Percentiles rank a stretch among this genome's conserved stretches.
Conservation (phyloP, 2,888 invertebrate species). For the Orthosia incerta region DNA sequence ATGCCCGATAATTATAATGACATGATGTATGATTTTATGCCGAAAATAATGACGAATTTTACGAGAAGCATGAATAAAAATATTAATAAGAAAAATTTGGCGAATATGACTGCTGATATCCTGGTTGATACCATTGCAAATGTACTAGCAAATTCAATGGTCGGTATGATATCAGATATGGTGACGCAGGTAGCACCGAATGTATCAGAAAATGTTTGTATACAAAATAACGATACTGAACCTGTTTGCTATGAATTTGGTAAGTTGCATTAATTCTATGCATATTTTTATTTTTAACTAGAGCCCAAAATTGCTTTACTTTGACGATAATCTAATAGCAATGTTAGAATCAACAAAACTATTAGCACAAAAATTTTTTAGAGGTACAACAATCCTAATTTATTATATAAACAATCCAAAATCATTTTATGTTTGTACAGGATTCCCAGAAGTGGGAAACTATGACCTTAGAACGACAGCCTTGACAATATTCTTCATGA, state of each 20-base stretch:
- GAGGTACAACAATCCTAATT: too few relatives aligned
- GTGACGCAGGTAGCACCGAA: constrained; percentile 32
- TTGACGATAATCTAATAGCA: too few relatives aligned
- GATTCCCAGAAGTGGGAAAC: constrained; percentile 79
- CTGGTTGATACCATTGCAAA: constrained; percentile 51
- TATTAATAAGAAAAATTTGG: constrained; percentile 7
- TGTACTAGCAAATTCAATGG: constrained; percentile 52
- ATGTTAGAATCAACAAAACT: neutral
- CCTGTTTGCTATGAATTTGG: constrained; percentile 81
- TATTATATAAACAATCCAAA: neutral
- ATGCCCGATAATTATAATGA: constrained; percentile 45
- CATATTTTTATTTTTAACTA: too few relatives aligned
- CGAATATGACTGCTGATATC: constrained; percentile 49
- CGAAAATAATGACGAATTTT: constrained; percentile 46
- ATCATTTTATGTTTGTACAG: constrained; percentile 51
- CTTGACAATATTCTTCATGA: constrained; percentile 81
- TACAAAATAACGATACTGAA: constrained; percentile 74
- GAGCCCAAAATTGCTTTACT: neutral
- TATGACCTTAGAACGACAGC: constrained; percentile 79
- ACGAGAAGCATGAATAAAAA: constrained; percentile 32
- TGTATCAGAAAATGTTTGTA: constrained; percentile 68
- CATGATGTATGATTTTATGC: constrained; percentile 28
- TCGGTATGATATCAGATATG: constrained; percentile 42
- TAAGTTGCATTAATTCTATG: constrained; percentile 60
- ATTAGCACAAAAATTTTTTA: too few relatives aligned